These are phyloP conservation scores for Patella vulgata DNA, from an alignment of 1,140 invertebrate species.

Conservation along the genomic window DNA sequence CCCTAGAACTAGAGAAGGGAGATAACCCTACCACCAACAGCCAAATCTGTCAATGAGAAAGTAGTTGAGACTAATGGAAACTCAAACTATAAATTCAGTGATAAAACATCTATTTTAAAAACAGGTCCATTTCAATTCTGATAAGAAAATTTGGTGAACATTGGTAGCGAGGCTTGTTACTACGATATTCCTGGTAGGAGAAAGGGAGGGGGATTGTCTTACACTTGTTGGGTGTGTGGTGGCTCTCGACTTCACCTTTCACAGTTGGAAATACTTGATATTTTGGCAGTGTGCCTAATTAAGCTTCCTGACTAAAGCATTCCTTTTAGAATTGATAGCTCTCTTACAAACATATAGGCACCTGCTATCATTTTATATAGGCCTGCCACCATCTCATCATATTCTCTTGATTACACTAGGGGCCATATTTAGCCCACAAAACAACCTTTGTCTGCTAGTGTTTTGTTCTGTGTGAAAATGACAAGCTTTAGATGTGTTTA, in stretches of 20 bases:
- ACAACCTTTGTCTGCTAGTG: background rate
- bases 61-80: too few relatives aligned
- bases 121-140: constrained; percentile 9
- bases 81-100: too few relatives aligned
- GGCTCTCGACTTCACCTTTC: background rate
- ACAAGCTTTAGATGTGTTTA: too few relatives aligned
- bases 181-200: too few relatives aligned
- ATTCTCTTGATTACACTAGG: background rate
- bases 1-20: too few relatives aligned
- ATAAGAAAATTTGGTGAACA: background rate
- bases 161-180: too few relatives aligned
- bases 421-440: constrained; percentile 8
- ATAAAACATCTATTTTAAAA: background rate
- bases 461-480: constrained; percentile 1
- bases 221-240: constrained; percentile 6
- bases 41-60: too few relatives aligned
- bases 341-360: constrained; percentile 5
- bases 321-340: constrained; percentile 4
- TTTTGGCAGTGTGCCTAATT: constrained; percentile 17
- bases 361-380: constrained; percentile 11
- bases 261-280: constrained; percentile 22
- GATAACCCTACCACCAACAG: too few relatives aligned
- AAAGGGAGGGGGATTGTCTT: constrained; percentile 7
- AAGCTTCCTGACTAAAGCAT: constrained; percentile 6
- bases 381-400: background rate